Conservation (phyloP, 2,113 vertebrate species). For the Hyaena hyaena region DNA sequence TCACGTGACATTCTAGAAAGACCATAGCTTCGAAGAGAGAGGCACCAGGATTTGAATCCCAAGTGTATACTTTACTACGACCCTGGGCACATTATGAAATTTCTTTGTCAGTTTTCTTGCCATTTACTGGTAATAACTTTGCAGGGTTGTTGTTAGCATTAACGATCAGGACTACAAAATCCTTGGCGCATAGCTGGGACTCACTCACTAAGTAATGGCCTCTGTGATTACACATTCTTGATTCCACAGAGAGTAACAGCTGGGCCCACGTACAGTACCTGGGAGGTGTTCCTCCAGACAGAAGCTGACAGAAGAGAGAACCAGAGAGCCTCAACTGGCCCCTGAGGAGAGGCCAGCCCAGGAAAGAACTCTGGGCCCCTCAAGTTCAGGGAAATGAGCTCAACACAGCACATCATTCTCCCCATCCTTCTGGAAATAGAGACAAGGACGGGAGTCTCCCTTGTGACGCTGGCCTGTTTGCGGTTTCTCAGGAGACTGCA, state of each 20-base stretch:
- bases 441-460: not conserved
- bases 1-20: not conserved
- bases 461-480: not conserved
- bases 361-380: not conserved
- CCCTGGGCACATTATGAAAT: not conserved
- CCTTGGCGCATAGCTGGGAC: not conserved
- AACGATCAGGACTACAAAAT: not conserved
- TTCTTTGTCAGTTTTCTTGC: slow-evolving; percentile 6
- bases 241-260: not conserved
- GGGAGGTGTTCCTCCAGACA: not conserved
- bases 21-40: not conserved
- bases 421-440: not conserved
- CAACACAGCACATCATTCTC: not conserved
- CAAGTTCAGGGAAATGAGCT: not conserved
- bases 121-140: not conserved
- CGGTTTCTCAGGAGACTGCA: not conserved
- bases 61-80: not conserved
- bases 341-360: not conserved
- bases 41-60: not conserved
- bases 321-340: not conserved
- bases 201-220: not conserved
- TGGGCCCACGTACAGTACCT: not conserved
- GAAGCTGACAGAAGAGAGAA: not conserved
- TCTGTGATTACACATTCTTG: not conserved
- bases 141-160: not conserved